Evolutionary conservation across 2,113 vertebrate species (phyloP).

Genomic region (Prochilodus magdalenae): DNA sequence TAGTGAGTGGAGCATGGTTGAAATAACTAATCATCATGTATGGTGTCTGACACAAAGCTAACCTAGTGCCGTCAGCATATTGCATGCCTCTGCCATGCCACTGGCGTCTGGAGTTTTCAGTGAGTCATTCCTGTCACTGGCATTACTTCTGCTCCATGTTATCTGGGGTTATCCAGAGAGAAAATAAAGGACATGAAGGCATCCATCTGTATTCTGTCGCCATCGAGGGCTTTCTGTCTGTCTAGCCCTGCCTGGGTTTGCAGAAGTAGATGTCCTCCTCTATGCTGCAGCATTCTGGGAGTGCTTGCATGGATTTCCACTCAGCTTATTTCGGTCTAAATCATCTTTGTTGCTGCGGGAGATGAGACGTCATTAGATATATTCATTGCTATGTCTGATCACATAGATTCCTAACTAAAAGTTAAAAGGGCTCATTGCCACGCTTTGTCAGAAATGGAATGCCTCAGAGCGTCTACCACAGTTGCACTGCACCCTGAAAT

Average conservation of each 20-base stretch:
- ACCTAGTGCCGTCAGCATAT: too few relatives aligned
- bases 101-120: not conserved
- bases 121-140: not conserved
- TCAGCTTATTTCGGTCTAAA: not conserved
- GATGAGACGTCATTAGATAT: not conserved
- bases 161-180: not conserved
- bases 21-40: too few relatives aligned
- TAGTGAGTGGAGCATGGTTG: too few relatives aligned
- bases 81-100: too few relatives aligned
- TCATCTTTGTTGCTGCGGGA: not conserved
- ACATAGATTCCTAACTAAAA: not conserved
- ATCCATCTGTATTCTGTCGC: not conserved
- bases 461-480: not conserved
- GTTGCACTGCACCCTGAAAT: constrained; percentile 5
- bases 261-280: too few relatives aligned
- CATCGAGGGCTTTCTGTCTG: not conserved
- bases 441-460: not conserved
- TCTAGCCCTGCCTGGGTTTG: not conserved
- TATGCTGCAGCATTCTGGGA: not conserved
- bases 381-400: not conserved
- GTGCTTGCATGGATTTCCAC: not conserved
- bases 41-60: too few relatives aligned
- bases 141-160: not conserved
- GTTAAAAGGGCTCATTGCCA: not conserved
- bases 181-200: not conserved